Percentiles rank a stretch among this genome's conserved stretches.
phyloP scores from a whole-genome alignment of 2,113 vertebrate genomes.

The Promerops cafer region DNA sequence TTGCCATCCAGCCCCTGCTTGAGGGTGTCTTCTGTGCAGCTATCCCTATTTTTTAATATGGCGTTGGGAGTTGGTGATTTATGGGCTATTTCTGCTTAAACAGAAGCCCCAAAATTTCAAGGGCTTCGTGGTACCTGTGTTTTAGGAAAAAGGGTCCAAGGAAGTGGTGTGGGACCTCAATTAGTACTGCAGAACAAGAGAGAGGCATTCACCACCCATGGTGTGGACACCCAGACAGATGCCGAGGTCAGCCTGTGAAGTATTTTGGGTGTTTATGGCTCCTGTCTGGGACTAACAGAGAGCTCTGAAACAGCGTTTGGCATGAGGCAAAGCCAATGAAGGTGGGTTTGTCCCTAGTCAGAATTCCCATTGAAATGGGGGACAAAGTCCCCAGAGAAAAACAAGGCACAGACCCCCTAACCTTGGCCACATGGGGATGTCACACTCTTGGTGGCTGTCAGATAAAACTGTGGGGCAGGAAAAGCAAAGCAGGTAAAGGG shows the following conservation, averaged over 20 bases:
- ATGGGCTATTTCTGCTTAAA: background rate
- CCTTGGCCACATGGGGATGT: background rate
- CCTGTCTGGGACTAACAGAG: background rate
- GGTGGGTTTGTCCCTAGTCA: background rate
- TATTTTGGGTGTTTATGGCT: background rate
- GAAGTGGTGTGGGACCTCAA: background rate
- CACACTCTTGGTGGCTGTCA: background rate
- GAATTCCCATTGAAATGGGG: background rate
- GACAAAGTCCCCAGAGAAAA: background rate
- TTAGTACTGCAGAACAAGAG: background rate
- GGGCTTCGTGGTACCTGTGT: background rate
- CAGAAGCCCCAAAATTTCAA: background rate
- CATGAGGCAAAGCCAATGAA: background rate
- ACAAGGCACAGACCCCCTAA: background rate
- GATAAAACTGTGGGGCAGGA: background rate
- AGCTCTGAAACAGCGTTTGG: background rate
- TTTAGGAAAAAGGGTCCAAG: background rate
- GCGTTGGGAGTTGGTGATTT: background rate
- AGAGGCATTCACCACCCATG: background rate
- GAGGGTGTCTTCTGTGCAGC: background rate
- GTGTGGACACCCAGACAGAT: background rate
- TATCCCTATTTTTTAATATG: background rate
- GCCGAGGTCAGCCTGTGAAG: background rate
- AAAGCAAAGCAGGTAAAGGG: background rate
- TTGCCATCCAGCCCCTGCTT: background rate